Evolutionary conservation across 1,140 invertebrate species (phyloP).

Genomic region (Trichonephila inaurata): DNA sequence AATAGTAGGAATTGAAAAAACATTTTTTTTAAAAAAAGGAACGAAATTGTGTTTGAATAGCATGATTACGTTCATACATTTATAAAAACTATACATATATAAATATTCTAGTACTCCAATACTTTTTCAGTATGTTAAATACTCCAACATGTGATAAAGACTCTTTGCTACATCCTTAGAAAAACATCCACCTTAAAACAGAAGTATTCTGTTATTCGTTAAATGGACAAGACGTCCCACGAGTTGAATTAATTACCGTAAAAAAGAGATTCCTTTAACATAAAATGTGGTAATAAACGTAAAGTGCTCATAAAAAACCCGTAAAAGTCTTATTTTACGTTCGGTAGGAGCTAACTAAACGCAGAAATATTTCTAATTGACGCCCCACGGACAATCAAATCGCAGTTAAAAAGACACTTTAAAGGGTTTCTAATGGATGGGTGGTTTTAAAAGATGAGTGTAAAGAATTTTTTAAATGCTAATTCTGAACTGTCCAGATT

Average conservation of each 20-base stretch:
- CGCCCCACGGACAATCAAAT: constrained; percentile 23
- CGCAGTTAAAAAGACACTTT: constrained; percentile 43
- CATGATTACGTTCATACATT: too few species aligned
- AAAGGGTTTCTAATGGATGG: neutral
- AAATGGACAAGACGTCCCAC: neutral
- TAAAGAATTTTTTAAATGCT: too few species aligned
- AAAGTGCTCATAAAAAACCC: constrained; percentile 65
- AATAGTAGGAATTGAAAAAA: too few species aligned
- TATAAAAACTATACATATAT: too few species aligned
- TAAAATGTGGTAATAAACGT: constrained; percentile 67
- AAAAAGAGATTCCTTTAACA: constrained; percentile 66
- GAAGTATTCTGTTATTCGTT: constrained; percentile 13
- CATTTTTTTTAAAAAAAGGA: too few species aligned
- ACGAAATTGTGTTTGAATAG: too few species aligned
- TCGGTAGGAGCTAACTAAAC: neutral
- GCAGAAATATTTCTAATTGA: constrained; percentile 58
- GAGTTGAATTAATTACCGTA: constrained; percentile 60
- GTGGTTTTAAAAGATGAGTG: neutral
- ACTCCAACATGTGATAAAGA: too few species aligned
- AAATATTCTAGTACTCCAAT: too few species aligned
- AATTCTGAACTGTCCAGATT: too few species aligned
- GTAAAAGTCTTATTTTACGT: constrained; percentile 53
- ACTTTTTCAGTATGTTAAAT: too few species aligned
- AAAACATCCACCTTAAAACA: neutral
- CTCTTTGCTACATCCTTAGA: neutral